Base-by-base conservation (phyloP, 2,888 invertebrate species). In the Frankliniella intonsa region DNA sequence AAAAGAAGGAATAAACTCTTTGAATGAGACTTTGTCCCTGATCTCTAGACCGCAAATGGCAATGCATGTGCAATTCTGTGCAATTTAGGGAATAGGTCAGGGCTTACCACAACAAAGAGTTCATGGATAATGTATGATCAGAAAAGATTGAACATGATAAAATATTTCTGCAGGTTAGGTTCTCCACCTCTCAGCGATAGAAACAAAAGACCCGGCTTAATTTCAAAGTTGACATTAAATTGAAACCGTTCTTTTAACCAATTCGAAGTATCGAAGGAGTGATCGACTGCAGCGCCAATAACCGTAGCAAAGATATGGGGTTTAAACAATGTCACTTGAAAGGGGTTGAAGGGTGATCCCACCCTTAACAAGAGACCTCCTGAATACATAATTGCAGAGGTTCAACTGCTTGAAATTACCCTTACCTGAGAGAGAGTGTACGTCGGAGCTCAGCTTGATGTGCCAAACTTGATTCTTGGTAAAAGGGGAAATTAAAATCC, bases 321-420 rank as follows among this genome's bases (percentile, higher is more conserved):
- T 62, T 25, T 25, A 25, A 25, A 76, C 69, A 76, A 76, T 76
- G 69, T 76, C 69, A 76, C 69, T 76, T 12, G 69, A 76, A 62
- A 76, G 69, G 69, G 69, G 69, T 76, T 76, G 69, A 76, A 25
- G 69, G 69, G 69, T 76, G 69, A 76, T 76, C 69, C 69, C 69
- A 76, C 69, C 69, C 69, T 76, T 25, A 12, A 76, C 1, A 9
- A 76, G 3, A 22, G 25, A 17, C 14, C 17, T 62, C 19, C 19
- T 25, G 69, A 25, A 25, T 25, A 76, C 12, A 25, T 2, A 1
- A 0, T 62, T 17, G 5, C 62, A 7, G 62, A 7, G 19, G 14
- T 8, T 22, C 9, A 11, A 25, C 69, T 22, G 25, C n/a, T 12
- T 25, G 25, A 25, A 25, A 11, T 7, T 11, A 9, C 9, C 11